Evolutionary conservation across 2,888 invertebrate genomes (phyloP).

Genomic region (Macropis europaea): DNA sequence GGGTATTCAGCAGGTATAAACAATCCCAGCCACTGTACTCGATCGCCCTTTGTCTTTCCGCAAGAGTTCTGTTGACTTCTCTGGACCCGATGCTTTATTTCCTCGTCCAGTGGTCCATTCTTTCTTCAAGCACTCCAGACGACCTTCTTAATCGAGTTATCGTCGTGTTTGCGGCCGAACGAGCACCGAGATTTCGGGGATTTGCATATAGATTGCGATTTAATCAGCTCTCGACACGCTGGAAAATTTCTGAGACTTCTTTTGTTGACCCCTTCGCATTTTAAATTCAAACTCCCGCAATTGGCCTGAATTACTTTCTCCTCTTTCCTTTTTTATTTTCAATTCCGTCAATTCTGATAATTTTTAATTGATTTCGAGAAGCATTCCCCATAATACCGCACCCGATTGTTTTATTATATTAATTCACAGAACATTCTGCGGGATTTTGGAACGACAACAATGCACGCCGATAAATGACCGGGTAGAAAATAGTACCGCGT

Average conservation of each 20-base stretch:
- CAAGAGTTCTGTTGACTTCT: background rate
- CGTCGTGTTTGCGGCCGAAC: constrained; percentile 56
- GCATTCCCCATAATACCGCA: too few species aligned
- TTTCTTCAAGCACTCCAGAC: constrained; percentile 35
- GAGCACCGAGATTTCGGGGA: constrained; percentile 36
- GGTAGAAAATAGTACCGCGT: background rate
- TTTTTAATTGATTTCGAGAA: too few species aligned
- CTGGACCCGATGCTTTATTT: background rate
- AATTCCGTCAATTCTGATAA: too few species aligned
- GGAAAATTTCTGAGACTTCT: constrained; percentile 34
- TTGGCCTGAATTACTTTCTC: background rate
- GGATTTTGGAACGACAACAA: too few species aligned
- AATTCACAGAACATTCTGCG: too few species aligned
- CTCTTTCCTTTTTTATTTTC: too few species aligned
- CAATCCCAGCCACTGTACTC: too few species aligned
- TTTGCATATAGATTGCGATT: constrained; percentile 59
- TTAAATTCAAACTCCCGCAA: background rate
- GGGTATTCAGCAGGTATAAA: too few species aligned
- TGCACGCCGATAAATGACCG: too few species aligned
- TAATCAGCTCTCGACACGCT: constrained; percentile 20
- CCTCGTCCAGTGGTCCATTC: constrained; percentile 23
- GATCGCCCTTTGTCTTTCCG: constrained; percentile 31
- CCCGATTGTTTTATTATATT: background rate
- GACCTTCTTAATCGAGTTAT: constrained; percentile 50
- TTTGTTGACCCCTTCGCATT: background rate